Evolutionary conservation across 1,140 invertebrate genomes (phyloP).

Genomic region (Meloidogyne chitwoodi): DNA sequence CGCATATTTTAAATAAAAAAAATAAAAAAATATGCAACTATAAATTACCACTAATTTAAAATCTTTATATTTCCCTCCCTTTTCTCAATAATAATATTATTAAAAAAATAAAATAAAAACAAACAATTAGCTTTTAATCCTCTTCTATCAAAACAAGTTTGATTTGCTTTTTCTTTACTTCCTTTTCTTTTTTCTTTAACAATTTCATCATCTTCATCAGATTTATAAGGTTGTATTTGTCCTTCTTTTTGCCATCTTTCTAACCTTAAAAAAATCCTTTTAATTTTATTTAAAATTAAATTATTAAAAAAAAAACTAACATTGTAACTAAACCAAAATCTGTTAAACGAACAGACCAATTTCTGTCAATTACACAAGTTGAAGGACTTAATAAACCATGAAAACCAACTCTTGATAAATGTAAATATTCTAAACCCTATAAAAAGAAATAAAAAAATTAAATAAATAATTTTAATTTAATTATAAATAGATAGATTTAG

Average conservation of each 20-base stretch:
- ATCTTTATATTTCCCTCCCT: too few species aligned
- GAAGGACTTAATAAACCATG: constrained; percentile 55
- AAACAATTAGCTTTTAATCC: background rate
- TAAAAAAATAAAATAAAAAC: too few species aligned
- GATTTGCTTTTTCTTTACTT: background rate
- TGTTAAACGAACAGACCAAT: constrained; percentile 57
- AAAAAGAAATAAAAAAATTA: constrained; percentile 4
- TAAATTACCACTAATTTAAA: too few species aligned
- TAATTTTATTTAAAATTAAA: too few species aligned
- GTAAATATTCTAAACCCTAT: constrained; percentile 57
- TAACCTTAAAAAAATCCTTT: too few species aligned
- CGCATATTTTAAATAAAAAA: too few species aligned
- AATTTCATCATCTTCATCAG: constrained; percentile 10
- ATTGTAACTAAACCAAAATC: constrained; percentile 56
- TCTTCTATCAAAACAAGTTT: background rate
- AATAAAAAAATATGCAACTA: too few species aligned
- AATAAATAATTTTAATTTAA: too few species aligned
- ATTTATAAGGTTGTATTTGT: constrained; percentile 14
- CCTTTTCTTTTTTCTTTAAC: background rate
- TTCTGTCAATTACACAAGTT: constrained; percentile 56
- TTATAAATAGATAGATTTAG: too few species aligned
- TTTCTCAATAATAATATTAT: too few species aligned
- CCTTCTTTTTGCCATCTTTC: constrained; percentile 58
- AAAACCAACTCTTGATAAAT: constrained; percentile 55
- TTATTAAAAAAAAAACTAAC: too few species aligned